A percentile compares a stretch with the other conserved stretches of the same genome.
These are phyloP conservation scores for Oryzaephilus surinamensis DNA, from an alignment of 1,140 invertebrate genomes.

Conservation along the genomic window DNA sequence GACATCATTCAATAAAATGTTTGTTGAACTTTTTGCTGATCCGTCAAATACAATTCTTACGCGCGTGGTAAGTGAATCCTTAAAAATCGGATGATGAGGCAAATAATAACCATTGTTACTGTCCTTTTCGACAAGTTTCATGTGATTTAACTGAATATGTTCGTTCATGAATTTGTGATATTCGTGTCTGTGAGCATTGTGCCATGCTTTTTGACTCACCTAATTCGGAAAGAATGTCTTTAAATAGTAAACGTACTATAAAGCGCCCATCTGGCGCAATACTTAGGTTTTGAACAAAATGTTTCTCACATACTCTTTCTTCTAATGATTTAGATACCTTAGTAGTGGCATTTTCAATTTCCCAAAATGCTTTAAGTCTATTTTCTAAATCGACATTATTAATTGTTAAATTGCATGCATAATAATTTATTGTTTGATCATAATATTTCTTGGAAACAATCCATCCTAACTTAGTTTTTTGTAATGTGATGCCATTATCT, in stretches of 20 bases:
- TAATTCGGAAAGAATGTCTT: constrained; percentile 5
- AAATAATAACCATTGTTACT: not conserved
- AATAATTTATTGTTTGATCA: not conserved
- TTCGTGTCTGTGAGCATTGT: constrained; percentile 2
- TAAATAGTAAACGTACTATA: constrained; percentile 17
- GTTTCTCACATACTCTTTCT: constrained; percentile 13
- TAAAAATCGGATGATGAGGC: constrained; percentile 1
- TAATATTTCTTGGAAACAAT: constrained; percentile 11
- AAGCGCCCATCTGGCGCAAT: constrained; percentile 11
- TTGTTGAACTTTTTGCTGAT: not conserved
- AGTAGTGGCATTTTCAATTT: constrained; percentile 10
- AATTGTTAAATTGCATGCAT: not conserved
- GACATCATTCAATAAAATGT: constrained; percentile 19
- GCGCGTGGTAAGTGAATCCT: not conserved
- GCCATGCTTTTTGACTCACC: constrained; percentile 12
- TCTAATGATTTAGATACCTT: constrained; percentile 4
- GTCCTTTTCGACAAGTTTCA: not conserved
- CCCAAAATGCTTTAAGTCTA: constrained; percentile 14
- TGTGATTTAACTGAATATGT: constrained; percentile 11
- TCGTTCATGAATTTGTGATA: constrained; percentile 15
- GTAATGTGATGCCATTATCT: constrained; percentile 8
- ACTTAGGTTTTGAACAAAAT: constrained; percentile 13
- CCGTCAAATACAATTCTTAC: not conserved
- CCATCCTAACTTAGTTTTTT: constrained; percentile 23
- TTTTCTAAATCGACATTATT: not conserved